phyloP scores from a whole-genome alignment of 2,888 invertebrate species.

The Sinopyrophorus schimmeli region DNA sequence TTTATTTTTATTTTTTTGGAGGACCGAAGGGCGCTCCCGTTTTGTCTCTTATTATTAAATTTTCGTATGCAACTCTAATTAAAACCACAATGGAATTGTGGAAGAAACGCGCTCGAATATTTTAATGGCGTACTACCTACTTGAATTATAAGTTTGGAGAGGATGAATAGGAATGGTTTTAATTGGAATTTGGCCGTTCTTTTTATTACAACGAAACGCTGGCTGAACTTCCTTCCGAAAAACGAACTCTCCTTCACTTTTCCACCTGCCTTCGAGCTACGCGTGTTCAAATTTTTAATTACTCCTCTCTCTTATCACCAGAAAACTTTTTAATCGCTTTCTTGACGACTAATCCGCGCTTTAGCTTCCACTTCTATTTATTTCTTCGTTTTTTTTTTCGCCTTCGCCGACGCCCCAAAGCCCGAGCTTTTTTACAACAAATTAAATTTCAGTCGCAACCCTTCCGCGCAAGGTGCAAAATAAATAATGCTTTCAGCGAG shows the following conservation, averaged over 20 bases:
- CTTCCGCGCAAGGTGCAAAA: too few relatives aligned
- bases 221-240: slow-evolving; percentile 21
- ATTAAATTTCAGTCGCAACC: too few relatives aligned
- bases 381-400: too few relatives aligned
- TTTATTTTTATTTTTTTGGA: slow-evolving; percentile 16
- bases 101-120: slow-evolving; percentile 46
- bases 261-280: slow-evolving; percentile 16
- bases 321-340: too few relatives aligned
- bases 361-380: too few relatives aligned
- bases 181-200: slow-evolving; percentile 34
- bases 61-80: slow-evolving; percentile 46
- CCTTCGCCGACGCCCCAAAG: too few relatives aligned
- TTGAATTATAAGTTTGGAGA: slow-evolving; percentile 38
- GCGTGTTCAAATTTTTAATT: slow-evolving; percentile 27
- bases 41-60: slow-evolving; percentile 38
- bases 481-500: too few relatives aligned
- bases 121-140: slow-evolving; percentile 46
- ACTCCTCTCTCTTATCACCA: slow-evolving; percentile 10
- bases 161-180: slow-evolving; percentile 35
- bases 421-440: too few relatives aligned
- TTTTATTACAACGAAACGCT: slow-evolving; percentile 24
- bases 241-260: slow-evolving; percentile 19
- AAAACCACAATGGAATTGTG: slow-evolving; percentile 50
- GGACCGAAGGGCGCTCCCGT: background rate
- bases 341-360: too few relatives aligned